Evolutionary conservation across 2,888 invertebrate species (phyloP), one percentile per base, ranked within the genome.

Genomic region (Patella caerulea): DNA sequence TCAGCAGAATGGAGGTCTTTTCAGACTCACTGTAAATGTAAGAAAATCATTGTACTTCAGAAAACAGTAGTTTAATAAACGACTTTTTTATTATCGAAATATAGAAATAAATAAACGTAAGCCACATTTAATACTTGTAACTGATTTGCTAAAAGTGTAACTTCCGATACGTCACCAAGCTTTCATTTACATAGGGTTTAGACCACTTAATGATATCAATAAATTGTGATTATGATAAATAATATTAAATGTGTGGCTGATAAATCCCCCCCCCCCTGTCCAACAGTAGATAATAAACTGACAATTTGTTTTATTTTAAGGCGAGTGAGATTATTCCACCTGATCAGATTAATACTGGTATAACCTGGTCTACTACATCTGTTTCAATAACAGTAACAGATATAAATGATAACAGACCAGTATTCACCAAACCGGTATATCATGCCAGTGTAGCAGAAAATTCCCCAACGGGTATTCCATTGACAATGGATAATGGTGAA

Each of bases 391-490:
- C 89, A n/a, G 86, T 92, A 12, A 83, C 87, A 29, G 92, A 92
- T 83, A 90, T 92, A 55, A 92, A 93, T 82, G 92, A 92, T 84
- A 91, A 92, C 93, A 95, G 94, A 3, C 98, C 98, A 53, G 14
- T 74, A 65, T 86, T 86, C 73, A 83, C 82, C 78, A 77, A 76
- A 0, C 71, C 65, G 1, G 54, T 55, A 19, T 86, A 86, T 74
- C 77, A 81, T 29, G 86, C 86, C 11, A 82, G 82, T 29, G 81
- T 86, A n/a, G 69, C 81, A 34, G 86, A 86, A 54, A 84, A 88
- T 76, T 87, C 86, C 81, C 85, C 86, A 53, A 77, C 76, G 7
- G 87, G 86, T 9, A 86, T 87, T 12, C 87, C 87, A 2, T 80
- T 88, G 29, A 83, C 84, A 3, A 81, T 87, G 45, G 82, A 71